A percentile compares a stretch with the other conserved stretches of the same genome.
phyloP scores from a whole-genome alignment of 1,140 invertebrate genomes.

The Aricia agestis region DNA sequence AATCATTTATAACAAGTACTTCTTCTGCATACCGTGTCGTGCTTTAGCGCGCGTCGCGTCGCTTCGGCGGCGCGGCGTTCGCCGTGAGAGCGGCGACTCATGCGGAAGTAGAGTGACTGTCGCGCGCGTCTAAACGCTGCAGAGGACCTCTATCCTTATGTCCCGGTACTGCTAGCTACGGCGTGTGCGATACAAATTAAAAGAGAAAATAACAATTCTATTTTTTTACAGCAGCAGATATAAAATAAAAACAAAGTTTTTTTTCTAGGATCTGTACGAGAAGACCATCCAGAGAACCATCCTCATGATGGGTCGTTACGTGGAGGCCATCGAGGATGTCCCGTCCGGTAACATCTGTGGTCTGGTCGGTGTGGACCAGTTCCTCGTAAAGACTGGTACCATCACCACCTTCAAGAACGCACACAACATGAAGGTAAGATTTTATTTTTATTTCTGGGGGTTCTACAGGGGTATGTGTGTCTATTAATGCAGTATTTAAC shows the following conservation, averaged over 20 bases:
- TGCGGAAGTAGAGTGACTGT: slow-evolving; percentile 28
- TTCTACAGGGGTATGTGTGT: too few relatives aligned
- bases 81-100: slow-evolving; percentile 32
- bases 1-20: too few relatives aligned
- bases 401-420: slow-evolving; percentile 99
- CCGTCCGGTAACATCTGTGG: slow-evolving; percentile 99
- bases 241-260: neutral
- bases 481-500: too few relatives aligned
- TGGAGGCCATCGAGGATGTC: slow-evolving; percentile 99
- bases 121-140: slow-evolving; percentile 75
- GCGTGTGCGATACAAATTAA: slow-evolving; percentile 55
- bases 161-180: slow-evolving; percentile 77
- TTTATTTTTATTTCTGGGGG: neutral
- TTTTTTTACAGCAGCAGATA: too few relatives aligned
- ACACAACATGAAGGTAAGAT: slow-evolving; percentile 94
- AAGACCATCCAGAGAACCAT: slow-evolving; percentile 99
- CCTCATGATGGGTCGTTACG: slow-evolving; percentile 99
- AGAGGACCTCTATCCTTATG: slow-evolving; percentile 82
- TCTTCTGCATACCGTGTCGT: slow-evolving; percentile 46
- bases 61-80: slow-evolving; percentile 17
- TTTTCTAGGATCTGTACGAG: slow-evolving; percentile 90
- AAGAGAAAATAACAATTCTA: too few relatives aligned
- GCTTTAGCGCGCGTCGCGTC: slow-evolving; percentile 39
- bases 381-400: slow-evolving; percentile 99
- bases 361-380: slow-evolving; percentile 99